phyloP scores from a whole-genome alignment of 1,140 invertebrate genomes.

The Coelopa frigida region DNA sequence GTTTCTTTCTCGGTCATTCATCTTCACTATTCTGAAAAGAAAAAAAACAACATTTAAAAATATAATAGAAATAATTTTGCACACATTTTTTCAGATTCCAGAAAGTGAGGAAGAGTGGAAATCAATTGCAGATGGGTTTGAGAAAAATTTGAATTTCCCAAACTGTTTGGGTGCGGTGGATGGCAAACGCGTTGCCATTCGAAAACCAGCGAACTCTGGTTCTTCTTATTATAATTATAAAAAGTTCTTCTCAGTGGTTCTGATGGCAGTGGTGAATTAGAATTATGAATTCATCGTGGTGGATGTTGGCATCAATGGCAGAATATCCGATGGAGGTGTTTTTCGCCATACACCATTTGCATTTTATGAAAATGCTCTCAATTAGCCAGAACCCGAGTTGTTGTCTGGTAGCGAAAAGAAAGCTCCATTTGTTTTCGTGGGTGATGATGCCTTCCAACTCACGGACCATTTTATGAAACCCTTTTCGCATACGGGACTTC shows the following conservation, averaged over 20 bases:
- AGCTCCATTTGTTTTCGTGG: constrained; percentile 43
- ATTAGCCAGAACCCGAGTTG: background rate
- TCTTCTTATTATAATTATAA: constrained; percentile 47
- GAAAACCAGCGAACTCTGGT: constrained; percentile 25
- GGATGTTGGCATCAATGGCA: constrained; percentile 43
- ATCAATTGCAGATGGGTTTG: constrained; percentile 20
- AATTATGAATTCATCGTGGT: constrained; percentile 43
- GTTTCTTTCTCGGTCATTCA: no score
- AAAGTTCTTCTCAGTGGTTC: constrained; percentile 40
- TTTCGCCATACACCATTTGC: constrained; percentile 23
- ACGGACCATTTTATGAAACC: constrained; percentile 44
- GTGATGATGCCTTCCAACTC: constrained; percentile 48
- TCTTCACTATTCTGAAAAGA: no score
- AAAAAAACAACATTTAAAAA: no score
- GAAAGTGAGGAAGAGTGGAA: no score
- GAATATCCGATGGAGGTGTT: constrained; percentile 43
- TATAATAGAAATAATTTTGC: no score
- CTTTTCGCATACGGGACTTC: constrained; percentile 43
- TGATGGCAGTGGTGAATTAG: constrained; percentile 45
- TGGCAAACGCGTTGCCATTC: constrained; percentile 28
- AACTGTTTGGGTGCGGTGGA: constrained; percentile 30
- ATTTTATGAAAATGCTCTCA: constrained; percentile 16
- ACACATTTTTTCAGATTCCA: no score
- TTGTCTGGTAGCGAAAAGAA: constrained; percentile 52
- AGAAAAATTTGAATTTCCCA: constrained; percentile 34